Evolutionary conservation across 1,140 invertebrate species (phyloP), one percentile per base, ranked within the genome.

Genomic region (Cotesia glomerata): DNA sequence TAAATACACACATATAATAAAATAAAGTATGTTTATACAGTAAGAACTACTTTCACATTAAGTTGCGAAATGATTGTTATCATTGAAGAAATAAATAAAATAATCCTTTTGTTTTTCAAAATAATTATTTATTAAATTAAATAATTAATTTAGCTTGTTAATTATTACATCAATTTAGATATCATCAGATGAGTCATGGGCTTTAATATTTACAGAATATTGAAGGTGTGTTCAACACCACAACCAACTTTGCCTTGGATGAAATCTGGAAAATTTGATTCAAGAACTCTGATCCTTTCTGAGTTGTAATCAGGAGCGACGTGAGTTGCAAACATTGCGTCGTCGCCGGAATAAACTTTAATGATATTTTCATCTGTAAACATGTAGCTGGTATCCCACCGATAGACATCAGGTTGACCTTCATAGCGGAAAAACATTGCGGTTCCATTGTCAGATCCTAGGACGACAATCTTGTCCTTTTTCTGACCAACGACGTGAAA

Each of bases 221-320:
- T 82, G n/a, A 90, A 77, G 13, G 88, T 85, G 73, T 91, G 90
- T 11, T 88, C 83, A 35, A 87, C 87, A 3, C 90, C 90, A 75
- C 90, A 90, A 11, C 91, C 91, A 13, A 91, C 88, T 8, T 87
- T 89, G 65, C 88, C 89, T 63, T 89, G 86, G 78, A 91, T 88
- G 76, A 85, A 92, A 82, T 91, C 90, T 0, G 87, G 89, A 78
- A 91, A 91, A 78, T 92, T 91, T 62, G 89, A 90, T 76, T 91
- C 89, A 51, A 92, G 78, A 3, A 91, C 84, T 5, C 90, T 81
- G 87, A 91, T 90, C 61, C 84, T 83, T n/a, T 83, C 84, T 2
- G 86, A 81, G 35, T 86, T 88, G 74, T 88, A 86, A 76, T 90
- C 91, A 2, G 89, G 85, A 5, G 89, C 76, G 0, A 90, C 88